These are phyloP conservation scores for Rhabdomys dilectus DNA, from an alignment of 2,113 vertebrate species.

Conservation along the genomic window DNA sequence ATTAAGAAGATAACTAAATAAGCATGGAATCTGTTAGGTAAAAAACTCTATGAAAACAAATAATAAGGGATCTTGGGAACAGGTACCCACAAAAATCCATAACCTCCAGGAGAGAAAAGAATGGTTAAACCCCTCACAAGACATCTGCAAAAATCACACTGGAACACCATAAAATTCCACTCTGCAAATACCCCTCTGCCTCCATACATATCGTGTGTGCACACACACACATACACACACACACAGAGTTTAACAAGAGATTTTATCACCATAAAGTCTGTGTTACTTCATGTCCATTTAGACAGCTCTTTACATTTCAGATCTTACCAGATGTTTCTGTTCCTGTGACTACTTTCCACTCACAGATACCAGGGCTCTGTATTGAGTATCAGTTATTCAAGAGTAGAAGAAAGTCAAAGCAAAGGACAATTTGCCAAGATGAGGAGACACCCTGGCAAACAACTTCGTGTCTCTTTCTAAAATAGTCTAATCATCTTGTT, in stretches of 20 bases:
- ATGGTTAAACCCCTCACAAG: not conserved
- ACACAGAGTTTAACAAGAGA: not conserved
- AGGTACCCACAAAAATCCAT: not conserved
- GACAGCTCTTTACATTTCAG: not conserved
- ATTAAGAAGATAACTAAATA: not conserved
- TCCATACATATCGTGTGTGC: not conserved
- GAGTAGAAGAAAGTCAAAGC: not conserved
- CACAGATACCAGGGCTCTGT: rapidly evolving
- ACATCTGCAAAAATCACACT: not conserved
- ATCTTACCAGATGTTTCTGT: not conserved
- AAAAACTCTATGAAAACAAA: not conserved
- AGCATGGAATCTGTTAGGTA: not conserved
- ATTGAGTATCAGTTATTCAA: not conserved
- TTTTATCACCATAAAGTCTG: not conserved
- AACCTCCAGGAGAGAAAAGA: not conserved
- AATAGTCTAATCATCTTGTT: not conserved
- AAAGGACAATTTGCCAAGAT: not conserved
- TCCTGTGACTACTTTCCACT: not conserved
- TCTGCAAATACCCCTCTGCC: too few relatives aligned
- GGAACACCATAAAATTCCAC: not conserved
- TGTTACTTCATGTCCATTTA: not conserved
- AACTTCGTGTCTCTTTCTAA: not conserved
- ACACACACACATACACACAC: not conserved
- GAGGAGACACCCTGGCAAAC: not conserved
- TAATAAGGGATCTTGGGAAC: not conserved